Evolutionary conservation across 2,797 vertebrate species (phyloP), one percentile per base, ranked within the genome.

Genomic region (Sphaeramia orbicularis): DNA sequence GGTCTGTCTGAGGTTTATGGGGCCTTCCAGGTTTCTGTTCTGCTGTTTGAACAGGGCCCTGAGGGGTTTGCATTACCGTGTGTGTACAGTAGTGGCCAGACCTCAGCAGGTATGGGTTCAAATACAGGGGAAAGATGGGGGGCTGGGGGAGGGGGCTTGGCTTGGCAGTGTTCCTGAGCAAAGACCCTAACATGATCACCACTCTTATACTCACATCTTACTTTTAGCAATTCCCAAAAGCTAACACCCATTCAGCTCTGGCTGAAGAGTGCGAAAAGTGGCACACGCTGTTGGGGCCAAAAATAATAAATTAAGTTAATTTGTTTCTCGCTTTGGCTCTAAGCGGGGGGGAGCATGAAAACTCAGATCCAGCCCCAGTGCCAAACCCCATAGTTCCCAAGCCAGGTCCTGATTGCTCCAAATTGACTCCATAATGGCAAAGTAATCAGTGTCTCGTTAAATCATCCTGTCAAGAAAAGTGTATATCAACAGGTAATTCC

Each of bases 241-340:
- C 75, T 68, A 79, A 71, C 85, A 76, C 54, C 37, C 41, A 63
- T 67, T 74, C 74, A 15, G 77, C 74, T 55, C 60, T 52, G 69
- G 61, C 76, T 75, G 71, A 71, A 71, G 79, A 79, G 84, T 71
- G 80, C 6, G 38, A 87, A 84, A 87, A 81, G 76, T 72, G 80
- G 80, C 78, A 79, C 80, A 71, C 5, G 58, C 64, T 24, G 56
- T 55, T 0, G 13, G 74, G 77, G 90, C 91, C 92, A 93, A 92
- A 91, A 90, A 89, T 88, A 94, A 93, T 88, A 92, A 81, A 90
- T 91, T 83, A 88, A 86, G 76, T 86, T 75, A 82, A 89, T 93
- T 89, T 88, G 73, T 81, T 77, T 81, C 83, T 86, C 71, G 13
- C 68, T 85, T 67, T 74, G 61, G 24, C 75, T 70, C 66, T 62